Base-by-base conservation (phyloP, 1,140 invertebrate species). In the Mylabris phalerata region DNA sequence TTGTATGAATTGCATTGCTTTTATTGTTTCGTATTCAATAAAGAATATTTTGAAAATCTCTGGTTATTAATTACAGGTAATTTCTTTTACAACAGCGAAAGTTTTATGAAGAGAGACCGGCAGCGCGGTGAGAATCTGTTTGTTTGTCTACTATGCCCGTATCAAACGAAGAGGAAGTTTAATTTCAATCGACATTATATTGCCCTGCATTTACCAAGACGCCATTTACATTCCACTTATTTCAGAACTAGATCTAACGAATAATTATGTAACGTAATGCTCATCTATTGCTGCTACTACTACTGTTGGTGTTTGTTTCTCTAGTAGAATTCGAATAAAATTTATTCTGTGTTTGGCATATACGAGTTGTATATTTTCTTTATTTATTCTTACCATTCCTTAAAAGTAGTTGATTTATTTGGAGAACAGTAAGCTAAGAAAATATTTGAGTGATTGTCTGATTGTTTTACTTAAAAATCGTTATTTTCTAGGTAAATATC, bases 401-500 rank as follows among this genome's bases (percentile, higher is more conserved):
- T 19, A 42, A 50, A 9, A 50, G 25, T 45, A 50, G 49, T 59
- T 52, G 3, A 62, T 63, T 0, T 57, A 58, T 47, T n/a, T 47
- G 9, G 9, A 3, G 1, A 47, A 19, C 19, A 47, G 26, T 44
- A 44, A 44, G n/a, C 19, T 44, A 13, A 11, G 9, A 1, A 11
- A 9, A 42, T 65, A 61, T 26, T 55, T 19, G 0, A 64, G 55
- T 50, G 62, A 66, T 19, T 63, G 61, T 57, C 65, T 56, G 24
- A 57, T 51, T 43, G 10, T 42, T 42, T 9, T 42, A 11, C 3
- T 42, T 10, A 9, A n/a, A 42, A 3, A 42, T 42, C 10, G 1
- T 42, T 50, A 57, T n/a, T 55, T 19, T 39, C 45, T 43, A 47
- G 40, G 58, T 45, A 57, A 56, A 49, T 73, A 67, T 59, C 57